phyloP scores from a whole-genome alignment of 2,888 invertebrate genomes.

The Lepeophtheirus nordmannii region DNA sequence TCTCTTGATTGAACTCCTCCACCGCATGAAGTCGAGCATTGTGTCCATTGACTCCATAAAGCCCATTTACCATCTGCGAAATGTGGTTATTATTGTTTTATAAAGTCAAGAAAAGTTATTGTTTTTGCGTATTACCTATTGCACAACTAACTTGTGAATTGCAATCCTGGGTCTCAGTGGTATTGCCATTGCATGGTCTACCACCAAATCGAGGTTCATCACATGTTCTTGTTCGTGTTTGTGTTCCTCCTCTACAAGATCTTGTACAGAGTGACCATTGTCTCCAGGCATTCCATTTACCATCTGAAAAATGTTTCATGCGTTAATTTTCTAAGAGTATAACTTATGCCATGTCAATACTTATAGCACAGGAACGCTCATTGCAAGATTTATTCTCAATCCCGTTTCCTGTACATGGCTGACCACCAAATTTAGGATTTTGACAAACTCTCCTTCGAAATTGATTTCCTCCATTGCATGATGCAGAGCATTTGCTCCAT shows the following conservation, averaged over 20 bases:
- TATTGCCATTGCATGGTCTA: neutral
- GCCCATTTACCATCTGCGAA: neutral
- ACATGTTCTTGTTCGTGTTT: neutral
- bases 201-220: neutral
- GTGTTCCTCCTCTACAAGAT: neutral
- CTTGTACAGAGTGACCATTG: neutral
- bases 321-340: neutral
- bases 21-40: neutral
- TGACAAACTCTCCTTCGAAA: neutral
- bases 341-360: neutral
- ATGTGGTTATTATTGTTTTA: neutral
- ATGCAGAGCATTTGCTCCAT: neutral
- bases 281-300: neutral
- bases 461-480: constrained; percentile 5
- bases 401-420: neutral
- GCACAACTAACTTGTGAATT: neutral
- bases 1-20: constrained; percentile 1
- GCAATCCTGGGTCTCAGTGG: neutral
- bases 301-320: neutral
- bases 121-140: neutral
- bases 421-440: neutral
- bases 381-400: neutral
- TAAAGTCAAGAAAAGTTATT: neutral
- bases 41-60: neutral
- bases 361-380: neutral